These are phyloP conservation scores for Camelus dromedarius DNA, from an alignment of 2,113 vertebrate genomes.

Conservation along the genomic window DNA sequence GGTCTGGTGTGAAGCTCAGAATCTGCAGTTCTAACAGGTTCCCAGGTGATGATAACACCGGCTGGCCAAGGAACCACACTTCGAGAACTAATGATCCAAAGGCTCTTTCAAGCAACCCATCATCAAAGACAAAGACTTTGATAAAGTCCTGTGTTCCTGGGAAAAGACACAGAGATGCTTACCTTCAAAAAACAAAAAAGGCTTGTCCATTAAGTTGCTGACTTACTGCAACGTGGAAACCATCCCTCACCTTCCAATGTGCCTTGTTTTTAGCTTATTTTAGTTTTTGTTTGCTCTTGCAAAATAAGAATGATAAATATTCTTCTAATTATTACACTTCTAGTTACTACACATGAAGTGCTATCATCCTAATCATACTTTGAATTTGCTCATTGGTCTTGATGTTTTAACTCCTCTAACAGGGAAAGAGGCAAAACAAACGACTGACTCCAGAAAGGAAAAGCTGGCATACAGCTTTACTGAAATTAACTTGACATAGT, in stretches of 20 bases:
- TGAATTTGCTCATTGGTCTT: not conserved
- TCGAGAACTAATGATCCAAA: not conserved
- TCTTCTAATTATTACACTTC: not conserved
- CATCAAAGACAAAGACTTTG: not conserved
- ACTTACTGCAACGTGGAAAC: not conserved
- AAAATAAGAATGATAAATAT: slow-evolving; percentile 38
- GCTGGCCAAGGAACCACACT: not conserved
- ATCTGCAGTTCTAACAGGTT: not conserved
- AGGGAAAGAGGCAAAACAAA: not conserved
- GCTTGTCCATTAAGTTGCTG: not conserved
- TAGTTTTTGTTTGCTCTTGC: not conserved
- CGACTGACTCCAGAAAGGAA: not conserved
- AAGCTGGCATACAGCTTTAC: not conserved
- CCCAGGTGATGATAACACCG: not conserved
- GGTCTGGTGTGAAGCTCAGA: not conserved
- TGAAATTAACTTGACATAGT: not conserved
- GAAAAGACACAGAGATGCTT: not conserved
- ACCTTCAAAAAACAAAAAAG: not conserved
- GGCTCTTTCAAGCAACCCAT: not conserved
- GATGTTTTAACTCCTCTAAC: not conserved
- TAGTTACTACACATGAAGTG: not conserved
- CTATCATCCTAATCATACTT: not conserved
- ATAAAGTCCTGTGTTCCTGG: not conserved
- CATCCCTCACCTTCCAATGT: not conserved
- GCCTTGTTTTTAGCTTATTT: not conserved